Percentiles rank a stretch among this genome's conserved stretches.
phyloP scores from a whole-genome alignment of 2,888 invertebrate species.

The Acrobasis suavella region DNA sequence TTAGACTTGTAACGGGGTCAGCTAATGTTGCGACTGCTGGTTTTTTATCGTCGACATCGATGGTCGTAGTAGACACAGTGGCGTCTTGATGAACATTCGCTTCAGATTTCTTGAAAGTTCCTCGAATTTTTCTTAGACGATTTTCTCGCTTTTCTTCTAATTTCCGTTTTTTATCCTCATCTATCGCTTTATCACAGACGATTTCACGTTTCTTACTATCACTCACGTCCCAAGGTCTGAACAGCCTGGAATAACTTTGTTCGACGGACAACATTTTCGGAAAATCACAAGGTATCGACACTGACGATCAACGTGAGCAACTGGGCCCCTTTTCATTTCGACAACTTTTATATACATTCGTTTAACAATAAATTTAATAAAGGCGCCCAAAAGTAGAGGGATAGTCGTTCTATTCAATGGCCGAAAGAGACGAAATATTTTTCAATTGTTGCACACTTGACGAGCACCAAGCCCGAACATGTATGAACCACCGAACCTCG shows the following conservation, averaged over 20 bases:
- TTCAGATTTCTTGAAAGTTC: slow-evolving; percentile 63
- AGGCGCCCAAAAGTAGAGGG: slow-evolving; percentile 74
- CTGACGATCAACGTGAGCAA: slow-evolving; percentile 60
- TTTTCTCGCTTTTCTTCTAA: slow-evolving; percentile 64
- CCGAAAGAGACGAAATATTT: slow-evolving; percentile 80
- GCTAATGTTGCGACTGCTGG: slow-evolving; percentile 35
- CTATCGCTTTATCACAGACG: slow-evolving; percentile 40
- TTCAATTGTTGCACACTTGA: slow-evolving; percentile 81
- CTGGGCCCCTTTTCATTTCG: slow-evolving; percentile 74
- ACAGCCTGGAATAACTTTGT: slow-evolving; percentile 78
- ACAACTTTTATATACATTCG: slow-evolving; percentile 80
- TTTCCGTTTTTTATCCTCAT: slow-evolving; percentile 53
- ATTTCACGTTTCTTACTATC: slow-evolving; percentile 47
- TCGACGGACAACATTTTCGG: slow-evolving; percentile 64
- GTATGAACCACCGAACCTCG: slow-evolving; percentile 29
- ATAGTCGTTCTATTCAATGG: slow-evolving; percentile 68
- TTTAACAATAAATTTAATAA: slow-evolving; percentile 82
- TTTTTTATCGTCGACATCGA: slow-evolving; percentile 48
- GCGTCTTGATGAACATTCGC: slow-evolving; percentile 74
- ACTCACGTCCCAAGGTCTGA: slow-evolving; percentile 84
- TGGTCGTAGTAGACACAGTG: slow-evolving; percentile 82
- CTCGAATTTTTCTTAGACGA: slow-evolving; percentile 73
- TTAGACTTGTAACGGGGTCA: slow-evolving; percentile 62
- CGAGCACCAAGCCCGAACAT: slow-evolving; percentile 38
- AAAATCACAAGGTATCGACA: slow-evolving; percentile 42